Evolutionary conservation across 30 jellyfish, hydroid and myxozoan species (phyloP).

Genomic region (Sanderia malayensis): DNA sequence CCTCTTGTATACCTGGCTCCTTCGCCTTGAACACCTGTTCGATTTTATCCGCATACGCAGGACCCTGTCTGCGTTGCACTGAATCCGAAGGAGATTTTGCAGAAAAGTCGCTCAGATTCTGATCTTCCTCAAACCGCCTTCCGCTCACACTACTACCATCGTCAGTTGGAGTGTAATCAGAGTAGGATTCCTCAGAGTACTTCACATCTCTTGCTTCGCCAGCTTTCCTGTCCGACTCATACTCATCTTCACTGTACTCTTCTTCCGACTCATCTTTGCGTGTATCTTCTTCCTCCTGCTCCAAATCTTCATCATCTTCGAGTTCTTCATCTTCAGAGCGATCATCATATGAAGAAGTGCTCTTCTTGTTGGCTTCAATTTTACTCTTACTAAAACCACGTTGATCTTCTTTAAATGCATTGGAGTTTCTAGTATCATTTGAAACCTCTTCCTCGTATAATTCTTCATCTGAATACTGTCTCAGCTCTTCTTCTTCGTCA

Average conservation of each 20-base stretch:
- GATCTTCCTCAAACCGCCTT: constrained; percentile 48
- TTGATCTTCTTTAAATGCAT: not conserved
- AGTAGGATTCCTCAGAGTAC: constrained; percentile 52
- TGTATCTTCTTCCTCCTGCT: not conserved
- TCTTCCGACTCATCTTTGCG: constrained; percentile 15
- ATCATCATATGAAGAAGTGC: not conserved
- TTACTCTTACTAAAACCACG: not conserved
- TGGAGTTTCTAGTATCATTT: not conserved
- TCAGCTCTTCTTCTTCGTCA: constrained; percentile 9
- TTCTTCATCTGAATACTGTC: not conserved
- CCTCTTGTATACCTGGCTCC: constrained; percentile 92
- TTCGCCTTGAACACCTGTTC: constrained; percentile 75
- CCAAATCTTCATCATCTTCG: not conserved
- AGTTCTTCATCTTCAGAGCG: constrained; percentile 15
- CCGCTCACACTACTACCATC: constrained; percentile 65
- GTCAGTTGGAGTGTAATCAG: constrained; percentile 61
- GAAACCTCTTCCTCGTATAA: not conserved
- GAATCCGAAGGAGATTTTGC: constrained; percentile 7
- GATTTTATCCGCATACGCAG: constrained; percentile 30
- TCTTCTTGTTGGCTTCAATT: not conserved
- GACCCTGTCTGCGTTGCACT: constrained; percentile 7
- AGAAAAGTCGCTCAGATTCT: constrained; percentile 27
- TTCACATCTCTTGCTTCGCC: constrained; percentile 1
- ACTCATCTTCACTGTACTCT: constrained; percentile 33
- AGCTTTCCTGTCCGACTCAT: not conserved